Conservation (phyloP, 2,797 vertebrate genomes). For the Cossypha polioptera region DNA sequence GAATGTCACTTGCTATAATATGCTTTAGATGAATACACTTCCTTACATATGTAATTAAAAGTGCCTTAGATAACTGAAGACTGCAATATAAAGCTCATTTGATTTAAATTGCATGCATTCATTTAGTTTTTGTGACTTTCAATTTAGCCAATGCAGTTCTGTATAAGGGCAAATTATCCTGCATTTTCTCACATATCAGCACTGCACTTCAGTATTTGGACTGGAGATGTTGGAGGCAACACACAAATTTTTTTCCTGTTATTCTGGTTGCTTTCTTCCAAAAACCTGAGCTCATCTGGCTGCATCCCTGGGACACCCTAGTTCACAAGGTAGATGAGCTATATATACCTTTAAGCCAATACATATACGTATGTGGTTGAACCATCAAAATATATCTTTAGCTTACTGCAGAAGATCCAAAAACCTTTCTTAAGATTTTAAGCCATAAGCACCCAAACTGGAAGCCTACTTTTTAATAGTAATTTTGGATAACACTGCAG, state of each 20-base stretch:
- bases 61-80: background rate
- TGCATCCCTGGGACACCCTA: background rate
- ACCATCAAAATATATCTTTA: background rate
- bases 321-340: background rate
- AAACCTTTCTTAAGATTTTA: background rate
- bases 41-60: constrained; percentile 50
- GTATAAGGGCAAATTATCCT: background rate
- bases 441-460: background rate
- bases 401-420: background rate
- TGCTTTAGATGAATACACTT: background rate
- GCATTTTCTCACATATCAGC: background rate
- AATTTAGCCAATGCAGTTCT: background rate
- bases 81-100: constrained; percentile 34
- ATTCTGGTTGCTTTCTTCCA: background rate
- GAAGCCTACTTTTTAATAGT: background rate
- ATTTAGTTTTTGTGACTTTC: background rate
- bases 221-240: background rate
- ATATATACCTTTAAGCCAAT: background rate
- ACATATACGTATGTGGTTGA: background rate
- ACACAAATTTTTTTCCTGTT: background rate
- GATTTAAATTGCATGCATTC: constrained; percentile 3
- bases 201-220: background rate
- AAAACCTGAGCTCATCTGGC: background rate
- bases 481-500: background rate
- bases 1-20: background rate